Evolutionary conservation across 1,140 invertebrate species (phyloP), one percentile per base, ranked within the genome.

Genomic region (Venustaconcha ellipsiformis): DNA sequence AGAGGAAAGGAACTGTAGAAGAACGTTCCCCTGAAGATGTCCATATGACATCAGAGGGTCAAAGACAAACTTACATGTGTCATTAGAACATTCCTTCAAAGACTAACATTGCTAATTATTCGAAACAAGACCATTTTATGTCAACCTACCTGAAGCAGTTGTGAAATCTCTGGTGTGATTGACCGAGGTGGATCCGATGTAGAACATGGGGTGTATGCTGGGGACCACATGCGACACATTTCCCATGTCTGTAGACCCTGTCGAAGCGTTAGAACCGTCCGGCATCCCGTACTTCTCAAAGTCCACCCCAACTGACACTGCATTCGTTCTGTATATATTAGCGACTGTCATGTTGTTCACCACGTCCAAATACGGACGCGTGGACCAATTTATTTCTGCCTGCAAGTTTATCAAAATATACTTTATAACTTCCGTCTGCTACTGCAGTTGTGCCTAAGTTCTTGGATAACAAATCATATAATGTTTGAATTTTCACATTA

Each of bases 151-250:
- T 67, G 86, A 70, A 20, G 79, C 82, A 18, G 76, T 57, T 26
- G 81, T 72, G 73, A 89, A 89, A 11, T 76, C 86, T 57, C 72
- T 66, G 2, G 83, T 82, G 62, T 89, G 88, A 59, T 81, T 87
- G 55, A 80, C 77, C 14, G 81, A 80, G 15, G 63, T 63, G 8
- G 81, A 78, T n/a, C 83, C 84, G 5, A 89, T 88, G 14, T 76
- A 77, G 71, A 83, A 89, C 30, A 80, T 66, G 0, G 88, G 88
- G 63, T 89, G 88, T 23, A 89, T 88, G 57, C 72, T 76, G 0
- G 88, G 88, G 14, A 89, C 80, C 14, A 77, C 83, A 37, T 88
- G 83, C 14, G 86, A 87, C n/a, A 89, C 88, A 66, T 89, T 85
- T 11, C 88, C 88, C 88, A 83, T 82, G 59, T 83, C 83, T 13